Conservation (phyloP, 2,888 invertebrate species). For the Eustalomyia histrio region DNA sequence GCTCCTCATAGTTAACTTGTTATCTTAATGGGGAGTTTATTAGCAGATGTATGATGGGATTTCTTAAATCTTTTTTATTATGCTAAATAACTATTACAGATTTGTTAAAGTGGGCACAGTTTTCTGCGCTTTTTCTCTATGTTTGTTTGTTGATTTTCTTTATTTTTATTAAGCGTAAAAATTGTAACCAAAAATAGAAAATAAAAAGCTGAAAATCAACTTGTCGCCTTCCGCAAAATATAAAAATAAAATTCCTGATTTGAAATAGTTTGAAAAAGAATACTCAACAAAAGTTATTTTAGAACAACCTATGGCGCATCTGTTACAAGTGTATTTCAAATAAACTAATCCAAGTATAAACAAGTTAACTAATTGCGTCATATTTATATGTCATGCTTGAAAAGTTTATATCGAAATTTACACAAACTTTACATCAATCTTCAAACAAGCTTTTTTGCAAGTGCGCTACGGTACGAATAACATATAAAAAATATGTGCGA, state of each 20-base stretch:
- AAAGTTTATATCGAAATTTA: too few relatives aligned
- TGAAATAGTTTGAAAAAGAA: background rate
- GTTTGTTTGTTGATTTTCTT: slow-evolving; percentile 5
- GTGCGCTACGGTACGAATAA: too few relatives aligned
- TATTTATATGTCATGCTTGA: too few relatives aligned
- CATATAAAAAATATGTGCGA: too few relatives aligned
- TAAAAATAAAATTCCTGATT: slow-evolving; percentile 35
- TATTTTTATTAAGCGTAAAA: background rate
- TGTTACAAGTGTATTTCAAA: background rate
- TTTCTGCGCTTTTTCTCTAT: background rate
- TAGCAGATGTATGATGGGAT: background rate
- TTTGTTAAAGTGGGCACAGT: slow-evolving; percentile 19
- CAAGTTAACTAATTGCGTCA: too few relatives aligned
- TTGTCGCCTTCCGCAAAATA: slow-evolving; percentile 51
- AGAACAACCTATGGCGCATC: background rate
- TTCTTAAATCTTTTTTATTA: background rate
- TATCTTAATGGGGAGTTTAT: background rate
- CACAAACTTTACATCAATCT: too few relatives aligned
- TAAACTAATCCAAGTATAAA: too few relatives aligned
- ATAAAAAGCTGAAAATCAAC: slow-evolving; percentile 55
- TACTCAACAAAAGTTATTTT: background rate
- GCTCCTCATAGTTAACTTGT: background rate
- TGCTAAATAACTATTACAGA: background rate
- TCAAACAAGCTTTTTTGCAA: too few relatives aligned
- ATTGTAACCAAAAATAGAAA: slow-evolving; percentile 30